A percentile compares a stretch with the other conserved stretches of the same genome.
Evolutionary conservation across 2,113 vertebrate genomes (phyloP).

Genomic region (Xiphias gladius): DNA sequence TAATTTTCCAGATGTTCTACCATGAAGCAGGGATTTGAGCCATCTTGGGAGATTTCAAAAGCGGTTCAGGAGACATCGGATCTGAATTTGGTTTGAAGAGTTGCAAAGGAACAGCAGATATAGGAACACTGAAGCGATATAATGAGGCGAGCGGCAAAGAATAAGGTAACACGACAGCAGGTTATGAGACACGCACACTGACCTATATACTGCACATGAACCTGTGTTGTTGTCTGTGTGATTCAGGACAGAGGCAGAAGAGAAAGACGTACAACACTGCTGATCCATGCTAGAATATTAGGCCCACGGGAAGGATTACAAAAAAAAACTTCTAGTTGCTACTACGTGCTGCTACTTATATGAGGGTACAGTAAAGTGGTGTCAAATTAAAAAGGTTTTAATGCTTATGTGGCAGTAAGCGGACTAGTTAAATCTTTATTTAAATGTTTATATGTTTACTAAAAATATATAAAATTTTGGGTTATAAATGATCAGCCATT

Average conservation of each 20-base stretch:
- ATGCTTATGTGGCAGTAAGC: not conserved
- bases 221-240: not conserved
- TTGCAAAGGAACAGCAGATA: too few species aligned
- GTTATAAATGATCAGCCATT: too few species aligned
- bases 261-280: not conserved
- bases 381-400: not conserved
- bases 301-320: too few species aligned
- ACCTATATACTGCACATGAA: constrained; percentile 16
- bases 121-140: not conserved
- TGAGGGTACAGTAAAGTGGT: too few species aligned
- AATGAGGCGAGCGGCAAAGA: not conserved
- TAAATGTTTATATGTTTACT: not conserved
- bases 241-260: constrained; percentile 8
- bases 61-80: not conserved
- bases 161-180: too few species aligned
- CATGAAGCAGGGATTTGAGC: too few species aligned
- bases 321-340: too few species aligned
- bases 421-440: constrained; percentile 1
- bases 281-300: not conserved
- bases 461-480: too few species aligned
- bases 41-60: not conserved
- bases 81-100: not conserved
- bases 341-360: too few species aligned
- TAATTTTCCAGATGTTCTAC: not conserved
- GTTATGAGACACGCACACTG: not conserved